These are phyloP conservation scores for Aphaenogaster rudis DNA, from an alignment of 1,140 invertebrate species.

Conservation along the genomic window DNA sequence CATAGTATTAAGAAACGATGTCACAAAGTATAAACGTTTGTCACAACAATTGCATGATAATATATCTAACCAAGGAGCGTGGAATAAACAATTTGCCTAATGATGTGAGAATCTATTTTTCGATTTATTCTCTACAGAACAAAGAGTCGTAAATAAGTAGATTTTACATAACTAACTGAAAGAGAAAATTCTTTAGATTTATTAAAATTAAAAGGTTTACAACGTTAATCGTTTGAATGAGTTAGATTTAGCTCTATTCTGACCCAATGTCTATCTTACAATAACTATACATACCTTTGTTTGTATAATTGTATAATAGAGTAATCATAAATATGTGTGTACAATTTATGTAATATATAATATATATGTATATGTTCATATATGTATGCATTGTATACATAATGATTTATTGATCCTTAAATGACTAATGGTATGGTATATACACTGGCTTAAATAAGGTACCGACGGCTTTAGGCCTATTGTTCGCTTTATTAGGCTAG, in stretches of 20 bases:
- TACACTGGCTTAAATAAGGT: conserved; percentile 81
- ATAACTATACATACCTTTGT: conserved; percentile 64
- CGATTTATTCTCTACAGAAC: conserved; percentile 34
- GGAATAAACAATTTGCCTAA: conserved; percentile 76
- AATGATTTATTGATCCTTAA: conserved; percentile 77
- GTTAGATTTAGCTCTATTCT: conserved; percentile 36
- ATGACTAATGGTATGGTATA: conserved; percentile 79
- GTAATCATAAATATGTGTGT: conserved; percentile 75
- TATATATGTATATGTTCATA: conserved; percentile 66
- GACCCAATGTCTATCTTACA: conserved; percentile 50
- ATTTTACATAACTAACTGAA: conserved; percentile 62
- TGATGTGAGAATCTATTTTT: conserved; percentile 57
- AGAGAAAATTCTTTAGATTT: conserved; percentile 83
- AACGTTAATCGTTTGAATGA: conserved; percentile 75
- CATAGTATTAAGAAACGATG: conserved; percentile 52
- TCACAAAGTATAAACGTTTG: conserved; percentile 60
- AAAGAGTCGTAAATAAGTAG: conserved; percentile 27
- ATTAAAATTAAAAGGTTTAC: conserved; percentile 83
- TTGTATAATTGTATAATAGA: conserved; percentile 80
- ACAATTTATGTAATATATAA: conserved; percentile 74
- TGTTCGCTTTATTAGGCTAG: conserved; percentile 78
- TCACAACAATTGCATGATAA: conserved; percentile 56
- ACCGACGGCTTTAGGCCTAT: conserved; percentile 80
- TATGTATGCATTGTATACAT: conserved; percentile 72
- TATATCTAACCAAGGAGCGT: conserved; percentile 66